Evolutionary conservation across 1,140 invertebrate genomes (phyloP), one percentile per base, ranked within the genome.

Genomic region (Neomicropteryx cornuta): DNA sequence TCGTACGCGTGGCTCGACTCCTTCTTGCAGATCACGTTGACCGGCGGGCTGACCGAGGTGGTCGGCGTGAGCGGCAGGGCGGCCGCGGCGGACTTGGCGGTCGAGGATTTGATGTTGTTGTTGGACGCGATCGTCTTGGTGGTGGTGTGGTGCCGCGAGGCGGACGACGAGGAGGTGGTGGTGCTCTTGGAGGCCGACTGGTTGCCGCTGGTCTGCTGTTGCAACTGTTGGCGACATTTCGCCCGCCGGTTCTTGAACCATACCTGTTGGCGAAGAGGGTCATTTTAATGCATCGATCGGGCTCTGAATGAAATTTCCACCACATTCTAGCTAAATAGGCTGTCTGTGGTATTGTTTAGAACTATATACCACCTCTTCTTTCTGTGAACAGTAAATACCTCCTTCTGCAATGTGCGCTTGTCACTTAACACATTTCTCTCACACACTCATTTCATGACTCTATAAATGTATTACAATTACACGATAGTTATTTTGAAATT

Each of bases 211-310:
- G 71, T 68, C 47, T 82, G 81, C 47, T 85, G 85, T 52, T 93
- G 84, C 33, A 86, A 74, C 49, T 94, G 91, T 39, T 95, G 83
- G 41, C 91, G 68, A 50, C 80, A 92, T 68, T 98, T 98, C 29
- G 95, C 95, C 29, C 94, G 74, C 14, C 94, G 75, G 61, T 98
- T 98, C 55, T 98, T 98, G 68, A 98, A 98, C 95, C 94, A 98
- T 1, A 98, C 94, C 93, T 98, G 73, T 2, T 75, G 71, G 46
- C 50, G 59, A 58, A 50, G 45, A 42, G 19, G 38, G 18, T 29
- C 23, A 24, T 13, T 24, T 24, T n/a, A n/a, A n/a, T n/a, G n/a
- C n/a, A n/a, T n/a, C n/a, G n/a, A n/a, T n/a, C n/a, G n/a, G n/a
- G n/a, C n/a, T n/a, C n/a, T n/a, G n/a, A n/a, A n/a, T n/a, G n/a